These are phyloP conservation scores for Arion vulgaris DNA, from an alignment of 1,140 invertebrate species.

Conservation along the genomic window DNA sequence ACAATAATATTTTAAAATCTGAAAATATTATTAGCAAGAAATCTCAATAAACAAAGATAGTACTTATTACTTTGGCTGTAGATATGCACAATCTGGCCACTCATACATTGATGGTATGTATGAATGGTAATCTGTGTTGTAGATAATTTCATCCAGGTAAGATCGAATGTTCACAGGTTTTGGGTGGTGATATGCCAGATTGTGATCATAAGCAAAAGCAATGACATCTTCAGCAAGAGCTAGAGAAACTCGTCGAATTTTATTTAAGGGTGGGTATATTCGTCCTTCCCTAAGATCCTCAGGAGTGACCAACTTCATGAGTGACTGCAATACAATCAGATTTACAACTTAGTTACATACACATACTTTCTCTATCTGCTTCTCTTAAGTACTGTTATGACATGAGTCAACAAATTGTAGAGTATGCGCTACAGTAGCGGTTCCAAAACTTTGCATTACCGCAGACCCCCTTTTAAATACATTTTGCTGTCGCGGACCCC, in stretches of 20 bases:
- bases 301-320: constrained; percentile 87
- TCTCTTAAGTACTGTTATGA: no score
- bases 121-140: constrained; percentile 75
- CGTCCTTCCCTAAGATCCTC: constrained; percentile 87
- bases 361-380: no score
- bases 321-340: constrained; percentile 75
- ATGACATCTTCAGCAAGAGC: constrained; percentile 88
- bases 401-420: no score
- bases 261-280: constrained; percentile 91
- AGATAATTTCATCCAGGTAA: constrained; percentile 74
- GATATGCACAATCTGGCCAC: constrained; percentile 68
- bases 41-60: no score
- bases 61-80: no score
- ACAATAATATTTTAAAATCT: no score
- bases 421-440: no score
- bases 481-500: no score
- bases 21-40: no score
- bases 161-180: constrained; percentile 75
- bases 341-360: no score
- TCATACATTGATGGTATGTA: constrained; percentile 74
- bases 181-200: constrained; percentile 74
- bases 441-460: no score
- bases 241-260: constrained; percentile 90
- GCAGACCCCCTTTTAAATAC: no score
- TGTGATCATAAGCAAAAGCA: constrained; percentile 87